Evolutionary conservation across 2,797 vertebrate genomes (phyloP), one percentile per base, ranked within the genome.

Genomic region (Merluccius polli): DNA sequence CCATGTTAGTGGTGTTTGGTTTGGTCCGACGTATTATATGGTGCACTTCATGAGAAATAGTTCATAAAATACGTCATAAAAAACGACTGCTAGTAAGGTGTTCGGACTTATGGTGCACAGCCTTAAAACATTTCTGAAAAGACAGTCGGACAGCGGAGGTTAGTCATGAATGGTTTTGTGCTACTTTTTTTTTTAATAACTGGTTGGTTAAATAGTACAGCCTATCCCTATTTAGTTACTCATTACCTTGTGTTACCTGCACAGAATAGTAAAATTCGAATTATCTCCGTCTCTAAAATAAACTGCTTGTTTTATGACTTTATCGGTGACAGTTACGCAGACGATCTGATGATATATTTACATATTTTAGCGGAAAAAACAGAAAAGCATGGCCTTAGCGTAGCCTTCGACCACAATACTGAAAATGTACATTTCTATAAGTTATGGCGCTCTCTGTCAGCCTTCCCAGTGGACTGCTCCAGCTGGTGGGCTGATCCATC

Each of bases 31-130:
- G 24, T 27, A n/a, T 59, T 59, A 24, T 65, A 11, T 27, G 59
- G n/a, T 65, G 27, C 59, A 65, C 59, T 65, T 10, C 10, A 10
- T 65, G 59, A 65, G 24, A 27, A 27, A 24, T 27, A 27, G n/a
- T 65, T 65, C 10, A 65, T 65, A 65, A 65, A 65, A 65, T 65
- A 27, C 59, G n/a, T n/a, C n/a, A n/a, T n/a, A n/a, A n/a, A n/a
- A 27, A 65, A 65, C 59, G 6, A 65, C 2, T 11, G 11, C 59
- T 27, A 1, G 24, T 65, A 59, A 59, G 52, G 52, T 27, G 59
- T 65, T 11, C 12, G 59, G 59, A 27, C 44, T 48, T 18, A 48
- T 18, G 44, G 41, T 48, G n/a, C n/a, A n/a, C n/a, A n/a, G n/a
- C n/a, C n/a, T n/a, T 16, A 48, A 48, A 12, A 48, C 16, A 7